phyloP scores from a whole-genome alignment of 2,888 invertebrate genomes.

The Cheilosia soror region DNA sequence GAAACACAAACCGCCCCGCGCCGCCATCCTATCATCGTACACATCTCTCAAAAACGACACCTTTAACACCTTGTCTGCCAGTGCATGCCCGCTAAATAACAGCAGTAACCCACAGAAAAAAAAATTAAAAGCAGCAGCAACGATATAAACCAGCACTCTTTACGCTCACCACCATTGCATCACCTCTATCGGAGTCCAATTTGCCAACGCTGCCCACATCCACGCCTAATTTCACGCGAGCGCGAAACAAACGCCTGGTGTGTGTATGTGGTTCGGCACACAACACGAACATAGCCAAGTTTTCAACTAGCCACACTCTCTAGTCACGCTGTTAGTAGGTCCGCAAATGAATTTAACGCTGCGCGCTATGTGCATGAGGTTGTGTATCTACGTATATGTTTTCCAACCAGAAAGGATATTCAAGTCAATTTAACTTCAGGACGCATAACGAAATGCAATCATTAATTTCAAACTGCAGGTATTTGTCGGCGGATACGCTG shows the following conservation, averaged over 20 bases:
- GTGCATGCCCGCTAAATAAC: slow-evolving; percentile 52
- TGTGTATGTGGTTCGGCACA: slow-evolving; percentile 32
- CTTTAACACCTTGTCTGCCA: slow-evolving; percentile 40
- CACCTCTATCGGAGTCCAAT: slow-evolving; percentile 35
- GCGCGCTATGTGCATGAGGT: not conserved
- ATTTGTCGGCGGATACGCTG: slow-evolving; percentile 60
- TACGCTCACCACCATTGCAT: slow-evolving; percentile 31
- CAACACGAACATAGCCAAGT: slow-evolving; percentile 29
- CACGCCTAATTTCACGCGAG: slow-evolving; percentile 59
- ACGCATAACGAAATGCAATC: slow-evolving; percentile 72
- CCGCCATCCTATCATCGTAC: not conserved
- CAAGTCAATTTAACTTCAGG: slow-evolving; percentile 72
- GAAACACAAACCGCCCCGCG: slow-evolving; percentile 25
- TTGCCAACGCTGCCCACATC: slow-evolving; percentile 49
- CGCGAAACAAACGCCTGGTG: slow-evolving; percentile 32
- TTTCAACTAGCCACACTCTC: not conserved
- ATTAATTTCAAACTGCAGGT: slow-evolving; percentile 74
- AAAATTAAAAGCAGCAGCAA: not conserved
- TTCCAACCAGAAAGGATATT: slow-evolving; percentile 58
- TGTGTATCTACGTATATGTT: not conserved
- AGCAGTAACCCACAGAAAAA: slow-evolving; percentile 39
- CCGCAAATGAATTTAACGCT: slow-evolving; percentile 65
- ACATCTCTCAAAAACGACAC: slow-evolving; percentile 13
- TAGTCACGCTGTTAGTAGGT: slow-evolving; percentile 27
- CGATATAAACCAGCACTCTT: not conserved